Base-by-base conservation (phyloP, 2,888 invertebrate species). In the Drosophila phalerata region DNA sequence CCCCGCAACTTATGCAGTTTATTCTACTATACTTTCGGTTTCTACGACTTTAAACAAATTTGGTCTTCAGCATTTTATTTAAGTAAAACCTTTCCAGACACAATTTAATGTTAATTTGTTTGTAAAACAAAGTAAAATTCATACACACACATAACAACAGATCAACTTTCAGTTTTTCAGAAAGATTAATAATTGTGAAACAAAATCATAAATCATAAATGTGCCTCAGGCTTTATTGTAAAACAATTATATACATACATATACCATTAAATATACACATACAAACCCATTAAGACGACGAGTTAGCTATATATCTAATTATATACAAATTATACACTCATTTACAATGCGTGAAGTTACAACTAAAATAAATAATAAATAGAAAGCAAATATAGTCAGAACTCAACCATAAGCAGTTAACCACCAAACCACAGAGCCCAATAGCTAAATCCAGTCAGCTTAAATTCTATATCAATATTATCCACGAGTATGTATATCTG, bases 211-310 rank as follows among this genome's bases (percentile, higher is more conserved):
- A 67, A 64, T 70, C 65, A 77, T 79, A 71, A 77, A 85, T 84
- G 91, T 91, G 91, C 90, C 90, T 90, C 90, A 90, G 91, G 91
- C 91, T 90, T 78, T 67, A 79, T 89, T 91, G 89, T 89, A 89
- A 88, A 89, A 91, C 83, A 88, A 90, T 78, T 88, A 85, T 79
- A 87, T 75, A 71, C 66, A 49, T 61, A 70, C 47, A 70, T 69
- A 58, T 60, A 67, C 47, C 66, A 66, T 45, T 62, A 68, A 57
- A 76, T 66, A 77, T 61, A 71, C 48, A 62, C 48, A 85, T 73
- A 76, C 61, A 82, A 71, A 79, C 60, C 60, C 55, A 63, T 67
- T 64, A 32, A 55, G 61, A 40, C 38, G 17, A 55, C 64, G 49
- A 57, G 34, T 65, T 65, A 79, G 82, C 60, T 73, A 70, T 52